Percentiles rank a stretch among this genome's conserved stretches.
Evolutionary conservation across 2,888 invertebrate genomes (phyloP).

Genomic region (Apotomis betuletana): DNA sequence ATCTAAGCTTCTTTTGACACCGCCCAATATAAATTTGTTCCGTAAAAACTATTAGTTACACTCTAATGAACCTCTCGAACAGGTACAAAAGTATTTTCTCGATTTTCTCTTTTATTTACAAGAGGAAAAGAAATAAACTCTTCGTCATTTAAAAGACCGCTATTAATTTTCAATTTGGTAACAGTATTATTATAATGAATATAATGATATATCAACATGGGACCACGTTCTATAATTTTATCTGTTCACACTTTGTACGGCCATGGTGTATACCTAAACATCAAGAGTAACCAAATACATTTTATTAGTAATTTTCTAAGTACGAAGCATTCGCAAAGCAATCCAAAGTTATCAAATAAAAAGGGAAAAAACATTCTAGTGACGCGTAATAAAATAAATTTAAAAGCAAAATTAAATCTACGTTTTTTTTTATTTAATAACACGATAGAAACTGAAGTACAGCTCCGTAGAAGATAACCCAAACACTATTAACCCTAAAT

Average conservation of each 20-base stretch:
- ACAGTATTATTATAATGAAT: constrained; percentile 51
- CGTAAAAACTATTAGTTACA: constrained; percentile 57
- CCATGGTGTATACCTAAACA: constrained; percentile 45
- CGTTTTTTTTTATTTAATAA: constrained; percentile 47
- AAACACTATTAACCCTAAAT: constrained; percentile 48
- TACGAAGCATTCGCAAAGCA: constrained; percentile 72
- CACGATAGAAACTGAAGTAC: constrained; percentile 60
- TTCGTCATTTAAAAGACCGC: constrained; percentile 52
- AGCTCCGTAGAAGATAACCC: constrained; percentile 50
- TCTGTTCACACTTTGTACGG: constrained; percentile 52
- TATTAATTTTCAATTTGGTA: constrained; percentile 54
- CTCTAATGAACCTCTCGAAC: constrained; percentile 67
- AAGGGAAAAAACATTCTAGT: constrained; percentile 49
- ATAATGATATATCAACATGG: constrained; percentile 49
- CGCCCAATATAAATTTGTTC: constrained; percentile 46
- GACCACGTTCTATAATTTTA: constrained; percentile 45
- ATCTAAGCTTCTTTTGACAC: constrained; percentile 35
- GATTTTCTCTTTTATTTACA: constrained; percentile 70
- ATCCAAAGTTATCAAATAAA: constrained; percentile 51
- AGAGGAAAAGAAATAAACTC: constrained; percentile 57
- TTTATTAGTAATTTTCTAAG: constrained; percentile 58
- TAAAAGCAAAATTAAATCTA: constrained; percentile 58
- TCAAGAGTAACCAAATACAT: constrained; percentile 36
- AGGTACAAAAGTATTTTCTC: constrained; percentile 78
- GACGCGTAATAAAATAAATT: constrained; percentile 55